A percentile compares a stretch with the other conserved stretches of the same genome.
Conservation (phyloP, 2,113 vertebrate species). For the Scytalopus superciliaris region DNA sequence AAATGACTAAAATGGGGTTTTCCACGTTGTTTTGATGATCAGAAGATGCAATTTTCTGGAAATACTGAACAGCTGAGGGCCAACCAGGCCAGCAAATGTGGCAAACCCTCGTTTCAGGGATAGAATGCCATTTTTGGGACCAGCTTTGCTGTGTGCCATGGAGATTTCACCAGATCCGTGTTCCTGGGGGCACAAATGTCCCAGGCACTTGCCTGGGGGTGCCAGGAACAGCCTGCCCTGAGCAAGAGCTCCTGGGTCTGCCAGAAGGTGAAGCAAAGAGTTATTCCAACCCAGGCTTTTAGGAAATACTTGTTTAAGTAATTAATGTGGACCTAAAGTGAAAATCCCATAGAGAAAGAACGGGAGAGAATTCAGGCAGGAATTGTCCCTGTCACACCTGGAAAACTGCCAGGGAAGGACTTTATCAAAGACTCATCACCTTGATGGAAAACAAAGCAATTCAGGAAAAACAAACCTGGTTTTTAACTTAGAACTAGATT, state of each 20-base stretch:
- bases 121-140: background rate
- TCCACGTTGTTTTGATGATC: background rate
- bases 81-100: background rate
- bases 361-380: background rate
- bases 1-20: background rate
- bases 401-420: background rate
- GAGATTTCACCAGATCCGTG: background rate
- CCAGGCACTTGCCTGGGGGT: background rate
- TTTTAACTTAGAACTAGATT: background rate
- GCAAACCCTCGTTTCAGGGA: background rate
- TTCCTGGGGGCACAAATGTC: rapidly evolving
- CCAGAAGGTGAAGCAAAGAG: background rate
- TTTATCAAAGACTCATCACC: too few relatives aligned
- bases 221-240: rapidly evolving
- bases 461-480: background rate
- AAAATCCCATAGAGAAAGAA: background rate
- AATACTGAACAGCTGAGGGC: background rate
- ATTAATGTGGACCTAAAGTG: background rate
- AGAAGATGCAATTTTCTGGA: background rate
- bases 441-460: background rate
- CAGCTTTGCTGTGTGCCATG: background rate
- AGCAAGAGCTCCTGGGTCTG: background rate
- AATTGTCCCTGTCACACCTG: background rate
- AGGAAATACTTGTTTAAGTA: too few relatives aligned
- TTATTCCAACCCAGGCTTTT: background rate